Conservation (phyloP, 2,888 invertebrate genomes). For the Erpobdella octoculata region DNA sequence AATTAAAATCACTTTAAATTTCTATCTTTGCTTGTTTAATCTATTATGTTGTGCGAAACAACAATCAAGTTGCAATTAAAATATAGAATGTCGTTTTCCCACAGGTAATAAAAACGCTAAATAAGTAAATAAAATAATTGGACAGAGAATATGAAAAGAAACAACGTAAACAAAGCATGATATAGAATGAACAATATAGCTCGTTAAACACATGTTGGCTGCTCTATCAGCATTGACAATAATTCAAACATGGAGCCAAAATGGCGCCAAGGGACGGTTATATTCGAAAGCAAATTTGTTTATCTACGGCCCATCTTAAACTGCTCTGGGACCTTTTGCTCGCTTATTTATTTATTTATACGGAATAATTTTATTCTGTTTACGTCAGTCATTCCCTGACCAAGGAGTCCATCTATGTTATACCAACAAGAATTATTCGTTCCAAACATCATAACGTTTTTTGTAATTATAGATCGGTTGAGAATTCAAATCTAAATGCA, state of each 20-base stretch:
- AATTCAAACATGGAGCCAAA: background rate
- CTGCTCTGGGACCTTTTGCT: slow-evolving; percentile 1
- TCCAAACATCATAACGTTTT: too few species aligned
- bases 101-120: background rate
- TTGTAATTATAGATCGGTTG: too few species aligned
- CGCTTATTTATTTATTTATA: slow-evolving; percentile 2
- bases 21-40: too few species aligned
- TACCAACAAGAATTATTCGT: too few species aligned
- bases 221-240: background rate
- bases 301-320: slow-evolving; percentile 3
- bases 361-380: slow-evolving; percentile 8
- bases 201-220: background rate
- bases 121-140: too few species aligned
- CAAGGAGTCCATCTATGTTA: too few species aligned
- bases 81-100: background rate
- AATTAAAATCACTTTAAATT: too few species aligned
- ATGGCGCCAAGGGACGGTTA: background rate
- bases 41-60: too few species aligned
- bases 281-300: slow-evolving; percentile 3
- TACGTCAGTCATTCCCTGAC: background rate
- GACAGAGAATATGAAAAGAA: too few species aligned
- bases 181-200: too few species aligned
- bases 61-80: background rate
- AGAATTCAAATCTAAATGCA: too few species aligned
- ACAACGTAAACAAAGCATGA: too few species aligned